A percentile compares a stretch with the other conserved stretches of the same genome.
These are phyloP conservation scores for Gymnobelideus leadbeateri DNA, from an alignment of 2,113 vertebrate genomes.

Conservation along the genomic window DNA sequence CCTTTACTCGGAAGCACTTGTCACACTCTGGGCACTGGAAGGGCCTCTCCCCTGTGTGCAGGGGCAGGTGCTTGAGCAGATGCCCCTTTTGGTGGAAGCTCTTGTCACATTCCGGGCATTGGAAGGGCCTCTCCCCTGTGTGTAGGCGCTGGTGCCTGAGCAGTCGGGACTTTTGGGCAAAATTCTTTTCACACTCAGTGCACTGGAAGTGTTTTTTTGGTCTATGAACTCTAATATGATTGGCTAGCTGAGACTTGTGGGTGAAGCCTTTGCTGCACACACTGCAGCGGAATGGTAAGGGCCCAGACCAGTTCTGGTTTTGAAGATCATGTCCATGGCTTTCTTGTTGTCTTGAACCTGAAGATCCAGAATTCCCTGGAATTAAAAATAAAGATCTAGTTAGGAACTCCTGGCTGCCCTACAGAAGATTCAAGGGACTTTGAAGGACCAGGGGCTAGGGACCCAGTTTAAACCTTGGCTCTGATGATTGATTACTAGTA, in stretches of 20 bases:
- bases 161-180: conserved; percentile 40
- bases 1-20: conserved; percentile 35
- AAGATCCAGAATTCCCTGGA: conserved; percentile 35
- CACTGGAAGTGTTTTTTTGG: not conserved
- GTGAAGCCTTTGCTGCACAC: conserved; percentile 29
- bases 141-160: conserved; percentile 50
- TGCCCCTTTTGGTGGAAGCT: conserved; percentile 43
- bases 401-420: not conserved
- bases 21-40: conserved; percentile 31
- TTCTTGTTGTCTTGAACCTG: not conserved
- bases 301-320: conserved; percentile 10
- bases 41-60: conserved; percentile 37
- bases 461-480: not conserved
- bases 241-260: conserved; percentile 35
- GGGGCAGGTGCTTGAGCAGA: conserved; percentile 41
- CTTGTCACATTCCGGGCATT: conserved; percentile 54
- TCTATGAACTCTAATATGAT: conserved; percentile 33
- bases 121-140: conserved; percentile 42
- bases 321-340: not conserved
- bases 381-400: conserved; percentile 40
- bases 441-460: too few species aligned
- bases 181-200: conserved; percentile 44
- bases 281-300: conserved; percentile 40
- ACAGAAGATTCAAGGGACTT: not conserved
- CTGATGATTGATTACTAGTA: not conserved